Evolutionary conservation across 2,797 vertebrate genomes (phyloP), one percentile per base, ranked within the genome.

Genomic region (Peromyscus attwateri): DNA sequence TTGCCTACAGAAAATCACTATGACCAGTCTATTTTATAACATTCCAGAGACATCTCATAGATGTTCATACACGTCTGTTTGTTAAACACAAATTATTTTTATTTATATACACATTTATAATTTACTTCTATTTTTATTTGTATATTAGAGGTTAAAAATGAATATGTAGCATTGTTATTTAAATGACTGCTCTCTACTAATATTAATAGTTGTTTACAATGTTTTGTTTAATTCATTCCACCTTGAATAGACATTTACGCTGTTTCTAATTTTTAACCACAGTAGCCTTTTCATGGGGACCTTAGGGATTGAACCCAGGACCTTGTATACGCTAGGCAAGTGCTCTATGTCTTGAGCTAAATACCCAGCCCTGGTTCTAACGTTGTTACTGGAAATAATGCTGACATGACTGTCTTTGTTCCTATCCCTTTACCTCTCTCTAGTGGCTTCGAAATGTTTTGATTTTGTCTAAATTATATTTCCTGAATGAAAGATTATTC

Each of bases 401-500:
- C n/a, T 79, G 3, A 40, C 31, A 17, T 64, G 49, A 84, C 21
- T 46, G 40, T 55, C 16, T 27, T 71, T 83, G 16, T 17, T 64
- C 23, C 52, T 82, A 80, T 0, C 31, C 34, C 70, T 23, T 92
- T 93, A 49, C 10, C 27, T 85, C 31, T 89, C 87, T 66, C 68
- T 46, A 89, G 66, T 66, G 68, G 27, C 23, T 71, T 80, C 37
- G 57, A 92, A 84, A 90, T 91, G 27, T 64, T 97, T 90, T 79
- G 23, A 64, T 23, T 89, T 68, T 90, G 43, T 94, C 46, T 87
- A 81, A 85, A 70, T 62, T 25, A 7, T 83, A 37, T 62, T 89
- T 91, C 94, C 52, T 91, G 34, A 80, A 66, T 82, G 34, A 94
- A 96, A 79, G 19, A 37, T 70, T 94, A 27, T 70, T 84, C 52